These are phyloP conservation scores for Clepsis dumicolana DNA, from an alignment of 2,888 invertebrate species.

Conservation along the genomic window DNA sequence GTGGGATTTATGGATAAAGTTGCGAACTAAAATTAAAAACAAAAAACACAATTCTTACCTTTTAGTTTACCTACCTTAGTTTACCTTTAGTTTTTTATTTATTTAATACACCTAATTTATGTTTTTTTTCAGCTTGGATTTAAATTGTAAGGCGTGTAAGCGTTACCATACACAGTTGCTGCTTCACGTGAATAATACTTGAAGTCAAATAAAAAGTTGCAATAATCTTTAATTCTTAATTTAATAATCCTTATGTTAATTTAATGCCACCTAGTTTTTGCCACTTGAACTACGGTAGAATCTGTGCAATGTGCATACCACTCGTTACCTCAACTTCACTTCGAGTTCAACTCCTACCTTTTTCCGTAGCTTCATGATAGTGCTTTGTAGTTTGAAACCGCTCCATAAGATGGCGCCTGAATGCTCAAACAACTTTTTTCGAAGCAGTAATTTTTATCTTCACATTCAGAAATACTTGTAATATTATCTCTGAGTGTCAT, in stretches of 20 bases:
- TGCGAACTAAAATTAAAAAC: background rate
- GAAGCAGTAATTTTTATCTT: background rate
- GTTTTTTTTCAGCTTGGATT: constrained; percentile 69
- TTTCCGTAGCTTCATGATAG: background rate
- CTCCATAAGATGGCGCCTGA: constrained; percentile 11
- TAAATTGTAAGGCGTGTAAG: constrained; percentile 55
- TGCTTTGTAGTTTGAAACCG: background rate
- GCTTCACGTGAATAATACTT: background rate
- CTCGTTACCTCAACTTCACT: background rate
- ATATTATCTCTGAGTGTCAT: too few species aligned
- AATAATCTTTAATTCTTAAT: background rate
- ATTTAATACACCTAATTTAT: background rate
- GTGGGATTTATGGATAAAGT: background rate
- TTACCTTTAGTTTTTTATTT: too few species aligned
- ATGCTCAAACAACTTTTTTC: background rate
- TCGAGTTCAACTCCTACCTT: too few species aligned
- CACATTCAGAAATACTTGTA: background rate
- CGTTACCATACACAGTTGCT: background rate
- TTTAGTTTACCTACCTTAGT: too few species aligned
- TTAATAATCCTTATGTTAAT: background rate
- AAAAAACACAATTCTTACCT: background rate
- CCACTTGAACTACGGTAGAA: background rate
- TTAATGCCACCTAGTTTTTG: background rate
- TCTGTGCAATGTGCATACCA: background rate
- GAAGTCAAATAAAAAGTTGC: background rate